phyloP scores from a whole-genome alignment of 2,888 invertebrate species.

The Paralinhomoeus sp. region DNA sequence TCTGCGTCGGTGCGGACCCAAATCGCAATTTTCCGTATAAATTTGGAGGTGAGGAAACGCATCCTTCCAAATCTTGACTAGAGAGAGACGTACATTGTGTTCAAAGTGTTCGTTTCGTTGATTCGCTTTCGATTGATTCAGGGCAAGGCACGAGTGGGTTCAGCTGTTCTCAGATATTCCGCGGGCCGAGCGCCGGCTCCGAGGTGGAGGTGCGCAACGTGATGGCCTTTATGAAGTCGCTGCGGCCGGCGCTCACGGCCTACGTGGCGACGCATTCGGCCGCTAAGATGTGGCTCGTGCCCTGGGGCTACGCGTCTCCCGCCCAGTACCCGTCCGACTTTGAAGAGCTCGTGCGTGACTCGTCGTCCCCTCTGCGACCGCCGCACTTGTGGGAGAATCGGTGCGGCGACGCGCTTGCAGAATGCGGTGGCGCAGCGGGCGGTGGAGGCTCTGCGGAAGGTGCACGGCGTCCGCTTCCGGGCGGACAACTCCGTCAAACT shows the following conservation, averaged over 20 bases:
- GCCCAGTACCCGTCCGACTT: not conserved
- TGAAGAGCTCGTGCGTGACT: not conserved
- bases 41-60: not conserved
- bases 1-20: conserved; percentile 2
- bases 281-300: not conserved
- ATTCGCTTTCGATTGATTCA: no score
- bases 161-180: not conserved
- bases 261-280: not conserved
- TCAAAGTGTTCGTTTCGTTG: no score
- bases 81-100: no score
- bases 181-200: not conserved
- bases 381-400: no score
- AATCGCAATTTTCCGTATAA: conserved; percentile 1
- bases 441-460: no score
- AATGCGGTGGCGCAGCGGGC: no score
- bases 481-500: no score
- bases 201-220: not conserved
- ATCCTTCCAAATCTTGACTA: not conserved
- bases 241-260: not conserved
- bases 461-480: no score
- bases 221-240: not conserved
- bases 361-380: no score
- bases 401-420: no score
- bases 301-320: not conserved
- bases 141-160: not conserved